phyloP scores from a whole-genome alignment of 2,888 invertebrate species.

The Steinernema scapterisci region DNA sequence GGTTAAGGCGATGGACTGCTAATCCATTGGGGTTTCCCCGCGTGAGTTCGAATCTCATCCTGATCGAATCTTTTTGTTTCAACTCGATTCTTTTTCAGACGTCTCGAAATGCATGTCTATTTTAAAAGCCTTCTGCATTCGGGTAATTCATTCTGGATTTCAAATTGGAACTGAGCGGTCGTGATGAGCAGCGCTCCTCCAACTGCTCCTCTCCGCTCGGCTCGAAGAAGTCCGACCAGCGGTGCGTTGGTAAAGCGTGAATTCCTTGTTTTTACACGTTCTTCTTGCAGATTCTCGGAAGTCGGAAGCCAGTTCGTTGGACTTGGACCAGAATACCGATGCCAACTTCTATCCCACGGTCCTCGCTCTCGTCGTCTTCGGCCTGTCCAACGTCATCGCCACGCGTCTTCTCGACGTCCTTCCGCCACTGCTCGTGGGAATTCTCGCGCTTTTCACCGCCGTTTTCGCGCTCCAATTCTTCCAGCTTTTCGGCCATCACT shows the following conservation, averaged over 20 bases:
- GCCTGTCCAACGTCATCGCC: not conserved
- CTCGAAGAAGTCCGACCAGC: not conserved
- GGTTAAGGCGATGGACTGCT: constrained; percentile 68
- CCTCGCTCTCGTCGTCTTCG: not conserved
- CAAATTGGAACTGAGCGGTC: not conserved
- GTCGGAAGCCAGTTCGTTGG: not conserved
- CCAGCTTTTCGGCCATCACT: not conserved
- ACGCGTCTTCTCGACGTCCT: not conserved
- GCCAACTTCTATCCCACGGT: constrained; percentile 17
- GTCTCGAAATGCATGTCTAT: not conserved
- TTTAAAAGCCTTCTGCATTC: not conserved
- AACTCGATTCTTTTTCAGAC: not conserved
- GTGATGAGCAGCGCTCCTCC: not conserved
- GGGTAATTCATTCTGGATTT: not conserved
- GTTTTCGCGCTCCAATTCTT: constrained; percentile 7
- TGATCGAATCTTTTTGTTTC: constrained; percentile 48
- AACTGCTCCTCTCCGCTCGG: not conserved
- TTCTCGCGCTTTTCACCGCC: not conserved
- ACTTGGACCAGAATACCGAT: not conserved
- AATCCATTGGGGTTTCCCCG: constrained; percentile 67
- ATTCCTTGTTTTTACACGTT: not conserved
- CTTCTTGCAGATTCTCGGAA: no score
- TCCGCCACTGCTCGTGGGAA: not conserved
- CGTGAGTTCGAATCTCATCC: constrained; percentile 67
- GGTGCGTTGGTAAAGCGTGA: not conserved